A percentile compares a stretch with the other conserved stretches of the same genome.
Evolutionary conservation across 1,140 invertebrate species (phyloP).

Genomic region (Pinna nobilis): DNA sequence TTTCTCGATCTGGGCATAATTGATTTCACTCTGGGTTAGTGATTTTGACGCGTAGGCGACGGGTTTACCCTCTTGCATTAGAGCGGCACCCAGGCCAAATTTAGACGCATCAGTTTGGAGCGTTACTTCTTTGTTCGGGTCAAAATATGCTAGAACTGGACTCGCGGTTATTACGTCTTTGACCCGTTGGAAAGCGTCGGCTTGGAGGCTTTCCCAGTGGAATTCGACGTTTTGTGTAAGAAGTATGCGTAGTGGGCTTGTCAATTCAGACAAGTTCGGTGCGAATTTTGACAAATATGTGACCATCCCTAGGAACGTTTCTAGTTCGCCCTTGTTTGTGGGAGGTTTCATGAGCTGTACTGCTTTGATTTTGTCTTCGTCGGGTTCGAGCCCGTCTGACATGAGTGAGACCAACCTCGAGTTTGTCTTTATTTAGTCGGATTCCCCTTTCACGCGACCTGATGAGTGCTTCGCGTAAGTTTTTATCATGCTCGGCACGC

Average conservation of each 20-base stretch:
- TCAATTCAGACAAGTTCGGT: slow-evolving; percentile 24
- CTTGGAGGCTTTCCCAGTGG: neutral
- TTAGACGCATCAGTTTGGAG: slow-evolving; percentile 47
- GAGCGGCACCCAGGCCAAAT: slow-evolving; percentile 70
- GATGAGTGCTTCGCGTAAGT: slow-evolving; percentile 65
- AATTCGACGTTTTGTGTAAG: slow-evolving; percentile 59
- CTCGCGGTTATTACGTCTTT: slow-evolving; percentile 8
- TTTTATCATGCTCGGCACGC: slow-evolving; percentile 65
- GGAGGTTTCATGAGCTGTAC: slow-evolving; percentile 19
- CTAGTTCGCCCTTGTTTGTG: slow-evolving; percentile 1
- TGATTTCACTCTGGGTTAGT: slow-evolving; percentile 65
- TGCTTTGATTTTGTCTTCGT: slow-evolving; percentile 1
- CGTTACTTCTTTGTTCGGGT: slow-evolving; percentile 21
- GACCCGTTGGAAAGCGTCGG: slow-evolving; percentile 4
- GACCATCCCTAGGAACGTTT: slow-evolving; percentile 24
- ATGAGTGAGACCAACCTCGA: slow-evolving; percentile 32
- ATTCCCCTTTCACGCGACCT: slow-evolving; percentile 50
- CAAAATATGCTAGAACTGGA: slow-evolving; percentile 29
- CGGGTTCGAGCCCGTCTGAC: slow-evolving; percentile 40
- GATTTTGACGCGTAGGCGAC: slow-evolving; percentile 74
- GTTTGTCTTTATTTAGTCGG: slow-evolving; percentile 39
- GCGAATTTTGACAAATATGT: slow-evolving; percentile 22
- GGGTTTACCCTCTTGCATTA: slow-evolving; percentile 73
- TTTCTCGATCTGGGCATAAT: slow-evolving; percentile 61
- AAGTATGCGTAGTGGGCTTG: neutral